phyloP scores from a whole-genome alignment of 2,797 vertebrate genomes.

The Myotis daubentonii region DNA sequence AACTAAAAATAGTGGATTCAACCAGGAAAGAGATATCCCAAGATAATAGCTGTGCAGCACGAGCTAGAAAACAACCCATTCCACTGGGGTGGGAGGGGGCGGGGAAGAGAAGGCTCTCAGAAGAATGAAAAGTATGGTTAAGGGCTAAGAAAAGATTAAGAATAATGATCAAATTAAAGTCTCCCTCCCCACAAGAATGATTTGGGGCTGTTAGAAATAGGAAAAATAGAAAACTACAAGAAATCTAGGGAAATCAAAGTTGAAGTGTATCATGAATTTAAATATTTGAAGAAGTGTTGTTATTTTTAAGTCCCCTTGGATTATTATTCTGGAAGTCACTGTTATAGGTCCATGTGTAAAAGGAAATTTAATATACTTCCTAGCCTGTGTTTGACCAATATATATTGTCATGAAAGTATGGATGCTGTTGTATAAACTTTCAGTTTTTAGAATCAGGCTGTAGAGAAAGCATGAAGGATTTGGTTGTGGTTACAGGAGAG shows the following conservation, averaged over 20 bases:
- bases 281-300: background rate
- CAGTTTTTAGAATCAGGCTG: constrained; percentile 7
- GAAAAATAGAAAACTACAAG: constrained; percentile 4
- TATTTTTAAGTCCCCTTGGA: background rate
- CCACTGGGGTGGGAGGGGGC: background rate
- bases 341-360: background rate
- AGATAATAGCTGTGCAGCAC: background rate
- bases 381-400: background rate
- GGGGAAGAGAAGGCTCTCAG: background rate
- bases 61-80: background rate
- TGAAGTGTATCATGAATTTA: constrained; percentile 21
- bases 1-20: background rate
- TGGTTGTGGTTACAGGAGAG: constrained; percentile 19
- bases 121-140: background rate
- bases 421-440: background rate
- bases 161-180: background rate
- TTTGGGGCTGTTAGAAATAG: background rate
- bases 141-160: constrained; percentile 23
- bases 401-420: background rate
- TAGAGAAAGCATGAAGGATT: background rate
- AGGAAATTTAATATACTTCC: constrained; percentile 11
- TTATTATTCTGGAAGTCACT: constrained; percentile 20
- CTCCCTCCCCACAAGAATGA: background rate
- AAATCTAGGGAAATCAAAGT: constrained; percentile 1
- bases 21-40: background rate